Percentiles rank a stretch among this genome's conserved stretches.
These are phyloP conservation scores for Pomatorhinus ruficollis DNA, from an alignment of 2,113 vertebrate species.

Conservation along the genomic window DNA sequence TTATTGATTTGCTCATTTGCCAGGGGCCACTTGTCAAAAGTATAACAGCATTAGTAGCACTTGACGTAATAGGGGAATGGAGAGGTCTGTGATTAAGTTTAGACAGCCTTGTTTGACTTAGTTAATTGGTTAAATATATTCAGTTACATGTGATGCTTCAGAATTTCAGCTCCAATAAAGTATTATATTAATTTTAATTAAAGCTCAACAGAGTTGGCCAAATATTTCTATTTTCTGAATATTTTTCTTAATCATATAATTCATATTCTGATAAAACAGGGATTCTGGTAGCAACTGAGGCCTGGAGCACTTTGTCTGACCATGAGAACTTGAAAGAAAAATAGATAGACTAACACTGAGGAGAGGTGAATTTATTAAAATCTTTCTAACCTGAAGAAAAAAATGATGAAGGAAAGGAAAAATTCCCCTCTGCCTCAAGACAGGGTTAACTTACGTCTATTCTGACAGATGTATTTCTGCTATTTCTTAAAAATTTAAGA, in stretches of 20 bases:
- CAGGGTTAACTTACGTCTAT: background rate
- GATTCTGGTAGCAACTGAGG: background rate
- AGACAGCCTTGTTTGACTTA: slow-evolving; percentile 69
- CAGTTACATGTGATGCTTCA: slow-evolving; percentile 63
- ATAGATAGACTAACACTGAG: background rate
- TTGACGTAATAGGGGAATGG: slow-evolving; percentile 51
- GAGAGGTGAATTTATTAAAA: background rate
- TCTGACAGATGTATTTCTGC: background rate
- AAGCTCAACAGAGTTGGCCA: slow-evolving; percentile 70
- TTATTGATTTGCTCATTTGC: slow-evolving; percentile 52
- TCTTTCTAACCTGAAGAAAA: background rate
- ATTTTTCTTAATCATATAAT: slow-evolving; percentile 65
- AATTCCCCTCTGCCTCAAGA: background rate
- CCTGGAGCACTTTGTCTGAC: slow-evolving; percentile 13
- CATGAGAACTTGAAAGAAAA: background rate
- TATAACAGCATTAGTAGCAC: slow-evolving; percentile 51
- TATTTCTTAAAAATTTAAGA: background rate
- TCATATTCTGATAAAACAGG: slow-evolving; percentile 42
- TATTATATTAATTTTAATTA: slow-evolving; percentile 82
- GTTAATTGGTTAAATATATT: slow-evolving; percentile 81
- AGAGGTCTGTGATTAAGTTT: slow-evolving; percentile 64
- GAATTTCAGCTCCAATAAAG: slow-evolving; percentile 72
- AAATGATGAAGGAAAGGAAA: background rate
- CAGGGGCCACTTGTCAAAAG: slow-evolving; percentile 61
- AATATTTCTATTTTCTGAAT: slow-evolving; percentile 77